These are phyloP conservation scores for Aradophagus sp. DNA, from an alignment of 1,140 invertebrate genomes.

Conservation along the genomic window DNA sequence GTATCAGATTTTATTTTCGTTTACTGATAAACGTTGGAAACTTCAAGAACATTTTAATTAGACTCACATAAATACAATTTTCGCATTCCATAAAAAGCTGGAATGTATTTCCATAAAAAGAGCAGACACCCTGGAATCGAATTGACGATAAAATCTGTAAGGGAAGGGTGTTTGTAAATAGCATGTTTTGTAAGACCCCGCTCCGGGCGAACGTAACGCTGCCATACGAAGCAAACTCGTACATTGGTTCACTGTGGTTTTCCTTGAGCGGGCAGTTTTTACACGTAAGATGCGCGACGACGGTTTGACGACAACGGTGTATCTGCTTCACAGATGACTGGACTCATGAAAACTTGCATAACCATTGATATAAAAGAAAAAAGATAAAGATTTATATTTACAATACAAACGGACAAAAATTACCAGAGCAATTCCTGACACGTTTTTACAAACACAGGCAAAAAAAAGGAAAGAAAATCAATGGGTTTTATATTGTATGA, in stretches of 20 bases:
- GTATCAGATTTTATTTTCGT: too few relatives aligned
- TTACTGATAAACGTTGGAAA: too few relatives aligned
- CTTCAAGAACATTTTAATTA: too few relatives aligned
- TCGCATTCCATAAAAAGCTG: not conserved
- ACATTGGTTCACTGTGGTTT: slow-evolving; percentile 61
- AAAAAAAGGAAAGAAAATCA: too few relatives aligned
- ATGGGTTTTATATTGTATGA: too few relatives aligned
- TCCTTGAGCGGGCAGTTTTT: slow-evolving; percentile 58
- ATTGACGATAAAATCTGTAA: too few relatives aligned
- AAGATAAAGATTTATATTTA: slow-evolving; percentile 5
- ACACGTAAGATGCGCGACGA: slow-evolving; percentile 15
- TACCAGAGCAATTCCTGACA: too few relatives aligned
- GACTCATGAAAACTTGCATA: slow-evolving; percentile 34
- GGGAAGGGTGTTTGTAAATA: slow-evolving; percentile 18
- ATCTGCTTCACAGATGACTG: slow-evolving; percentile 21
- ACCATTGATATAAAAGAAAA: slow-evolving; percentile 27
- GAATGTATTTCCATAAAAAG: not conserved
- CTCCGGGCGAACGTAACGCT: slow-evolving; percentile 25
- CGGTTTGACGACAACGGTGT: slow-evolving; percentile 25
- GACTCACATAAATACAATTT: too few relatives aligned
- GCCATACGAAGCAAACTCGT: slow-evolving; percentile 22
- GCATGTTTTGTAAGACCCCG: slow-evolving; percentile 13
- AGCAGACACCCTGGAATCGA: too few relatives aligned
- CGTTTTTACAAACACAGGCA: too few relatives aligned
- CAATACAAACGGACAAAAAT: slow-evolving; percentile 1